Conservation (phyloP, 2,888 invertebrate species). For the Entomobrya multifasciata region DNA sequence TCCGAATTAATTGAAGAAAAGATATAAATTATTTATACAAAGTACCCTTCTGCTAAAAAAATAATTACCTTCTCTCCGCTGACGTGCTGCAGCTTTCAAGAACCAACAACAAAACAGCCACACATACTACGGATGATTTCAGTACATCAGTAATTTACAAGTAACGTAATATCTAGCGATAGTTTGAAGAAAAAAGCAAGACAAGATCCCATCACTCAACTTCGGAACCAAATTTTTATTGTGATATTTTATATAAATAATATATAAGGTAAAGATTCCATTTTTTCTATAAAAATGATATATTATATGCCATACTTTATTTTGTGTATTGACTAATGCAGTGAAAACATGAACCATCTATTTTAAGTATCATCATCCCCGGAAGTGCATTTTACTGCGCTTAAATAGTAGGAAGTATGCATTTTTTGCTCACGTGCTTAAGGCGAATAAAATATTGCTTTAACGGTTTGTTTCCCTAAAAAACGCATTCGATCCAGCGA, state of each 20-base stretch:
- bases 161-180: slow-evolving; percentile 7
- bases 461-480: slow-evolving; percentile 27
- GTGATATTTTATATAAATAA: slow-evolving; percentile 79
- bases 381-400: slow-evolving; percentile 40
- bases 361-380: not conserved
- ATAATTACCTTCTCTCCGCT: not conserved
- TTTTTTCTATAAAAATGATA: slow-evolving; percentile 1
- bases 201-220: slow-evolving; percentile 73
- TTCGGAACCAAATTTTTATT: slow-evolving; percentile 80
- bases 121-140: slow-evolving; percentile 13
- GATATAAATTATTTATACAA: slow-evolving; percentile 5
- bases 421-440: slow-evolving; percentile 41
- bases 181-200: slow-evolving; percentile 49
- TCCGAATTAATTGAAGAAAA: slow-evolving; percentile 55
- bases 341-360: not conserved
- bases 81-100: slow-evolving; percentile 61
- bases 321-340: slow-evolving; percentile 1
- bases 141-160: not conserved
- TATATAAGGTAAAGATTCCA: slow-evolving; percentile 65
- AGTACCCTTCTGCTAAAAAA: not conserved
- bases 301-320: not conserved
- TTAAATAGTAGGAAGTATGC: slow-evolving; percentile 21
- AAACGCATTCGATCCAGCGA: not conserved
- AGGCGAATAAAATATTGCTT: slow-evolving; percentile 36
- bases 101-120: slow-evolving; percentile 56